These are phyloP conservation scores for Drosophila repleta DNA, from an alignment of 1,140 invertebrate species.

Conservation along the genomic window DNA sequence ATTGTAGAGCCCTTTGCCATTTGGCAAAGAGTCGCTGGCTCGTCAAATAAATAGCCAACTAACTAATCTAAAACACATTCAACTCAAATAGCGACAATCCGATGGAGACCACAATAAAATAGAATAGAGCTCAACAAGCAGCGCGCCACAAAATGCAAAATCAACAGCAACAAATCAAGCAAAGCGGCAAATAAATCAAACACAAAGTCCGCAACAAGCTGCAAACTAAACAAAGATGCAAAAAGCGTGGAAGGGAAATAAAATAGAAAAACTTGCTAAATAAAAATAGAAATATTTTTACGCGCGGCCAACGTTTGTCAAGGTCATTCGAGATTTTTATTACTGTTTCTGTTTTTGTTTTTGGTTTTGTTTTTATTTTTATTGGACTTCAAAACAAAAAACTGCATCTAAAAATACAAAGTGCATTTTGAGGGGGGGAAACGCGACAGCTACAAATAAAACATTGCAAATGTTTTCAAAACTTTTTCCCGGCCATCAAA, in stretches of 20 bases:
- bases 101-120: constrained; percentile 1
- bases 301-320: constrained; percentile 50
- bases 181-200: constrained; percentile 59
- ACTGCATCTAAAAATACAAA: constrained; percentile 59
- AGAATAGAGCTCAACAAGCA: constrained; percentile 5
- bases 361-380: constrained; percentile 62
- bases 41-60: not conserved
- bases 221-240: constrained; percentile 62
- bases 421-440: constrained; percentile 19
- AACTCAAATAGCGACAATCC: not conserved
- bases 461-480: constrained; percentile 24
- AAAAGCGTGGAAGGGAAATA: constrained; percentile 17
- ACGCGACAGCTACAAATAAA: constrained; percentile 42
- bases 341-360: constrained; percentile 53
- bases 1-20: not conserved
- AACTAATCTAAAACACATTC: constrained; percentile 1
- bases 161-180: constrained; percentile 21
- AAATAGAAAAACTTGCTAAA: constrained; percentile 44
- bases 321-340: constrained; percentile 57
- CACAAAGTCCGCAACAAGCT: constrained; percentile 26
- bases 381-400: constrained; percentile 44
- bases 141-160: constrained; percentile 30
- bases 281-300: constrained; percentile 44
- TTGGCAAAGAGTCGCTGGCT: not conserved
- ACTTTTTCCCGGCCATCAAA: constrained; percentile 61